Conservation (phyloP, 2,888 invertebrate genomes). For the Pocota personata region DNA sequence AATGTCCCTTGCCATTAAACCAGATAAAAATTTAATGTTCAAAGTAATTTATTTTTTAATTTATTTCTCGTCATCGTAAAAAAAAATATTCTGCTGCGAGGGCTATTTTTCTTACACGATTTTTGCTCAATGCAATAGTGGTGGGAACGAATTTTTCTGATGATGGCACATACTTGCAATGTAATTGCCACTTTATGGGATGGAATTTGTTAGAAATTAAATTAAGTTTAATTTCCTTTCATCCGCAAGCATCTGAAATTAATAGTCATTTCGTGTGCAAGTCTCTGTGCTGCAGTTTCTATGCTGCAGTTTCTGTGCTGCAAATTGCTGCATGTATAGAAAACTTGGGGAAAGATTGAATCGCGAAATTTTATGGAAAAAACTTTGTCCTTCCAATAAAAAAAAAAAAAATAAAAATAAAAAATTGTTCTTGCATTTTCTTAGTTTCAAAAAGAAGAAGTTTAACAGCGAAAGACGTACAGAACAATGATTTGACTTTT, state of each 20-base stretch:
- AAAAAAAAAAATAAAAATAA: background rate
- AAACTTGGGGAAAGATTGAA: background rate
- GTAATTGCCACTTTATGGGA: conserved; percentile 17
- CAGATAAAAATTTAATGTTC: conserved; percentile 45
- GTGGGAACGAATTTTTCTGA: background rate
- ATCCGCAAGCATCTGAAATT: conserved; percentile 12
- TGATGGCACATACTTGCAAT: conserved; percentile 18
- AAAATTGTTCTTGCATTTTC: background rate
- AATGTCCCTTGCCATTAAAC: conserved; percentile 23
- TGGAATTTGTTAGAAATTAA: conserved; percentile 14
- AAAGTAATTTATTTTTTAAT: conserved; percentile 15
- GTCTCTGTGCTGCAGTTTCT: background rate
- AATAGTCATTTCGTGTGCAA: conserved; percentile 7
- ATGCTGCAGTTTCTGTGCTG: background rate
- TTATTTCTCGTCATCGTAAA: conserved; percentile 6
- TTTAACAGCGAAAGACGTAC: background rate
- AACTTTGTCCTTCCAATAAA: background rate
- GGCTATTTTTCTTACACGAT: background rate
- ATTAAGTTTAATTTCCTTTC: conserved; percentile 29
- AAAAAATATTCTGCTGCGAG: background rate
- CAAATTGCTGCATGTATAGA: background rate
- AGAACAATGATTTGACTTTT: background rate
- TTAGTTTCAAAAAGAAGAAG: background rate
- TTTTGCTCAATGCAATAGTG: background rate
- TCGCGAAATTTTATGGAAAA: background rate